Percentiles rank a stretch among this genome's conserved stretches.
Conservation (phyloP, 2,888 invertebrate species). For the Ferdinandea cuprea region DNA sequence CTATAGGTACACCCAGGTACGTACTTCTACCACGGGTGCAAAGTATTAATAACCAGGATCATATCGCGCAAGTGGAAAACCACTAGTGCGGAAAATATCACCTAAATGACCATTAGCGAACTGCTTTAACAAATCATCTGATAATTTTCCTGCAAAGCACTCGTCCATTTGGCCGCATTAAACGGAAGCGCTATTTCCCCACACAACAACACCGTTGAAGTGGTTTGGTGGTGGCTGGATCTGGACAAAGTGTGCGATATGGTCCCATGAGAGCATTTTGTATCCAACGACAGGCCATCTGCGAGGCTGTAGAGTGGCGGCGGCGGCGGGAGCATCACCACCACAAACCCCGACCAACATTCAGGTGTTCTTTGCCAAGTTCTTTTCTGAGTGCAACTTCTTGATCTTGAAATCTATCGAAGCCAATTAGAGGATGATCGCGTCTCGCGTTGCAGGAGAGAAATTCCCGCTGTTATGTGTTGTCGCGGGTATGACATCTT, state of each 20-base stretch:
- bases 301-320: conserved; percentile 26
- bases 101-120: conserved; percentile 80
- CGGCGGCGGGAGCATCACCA: too few species aligned
- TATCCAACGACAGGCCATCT: conserved; percentile 42
- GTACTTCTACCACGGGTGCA: conserved; percentile 43
- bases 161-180: conserved; percentile 39
- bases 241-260: conserved; percentile 65
- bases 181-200: conserved; percentile 24
- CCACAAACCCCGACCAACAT: too few species aligned
- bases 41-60: conserved; percentile 71
- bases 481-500: conserved; percentile 72
- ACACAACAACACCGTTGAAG: conserved; percentile 14
- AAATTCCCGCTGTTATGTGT: conserved; percentile 63
- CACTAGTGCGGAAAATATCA: conserved; percentile 78
- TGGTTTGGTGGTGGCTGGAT: not conserved
- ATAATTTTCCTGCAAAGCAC: conserved; percentile 68
- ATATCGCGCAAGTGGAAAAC: conserved; percentile 58
- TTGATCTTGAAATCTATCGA: conserved; percentile 66
- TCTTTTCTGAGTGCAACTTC: conserved; percentile 10
- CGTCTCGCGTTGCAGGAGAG: conserved; percentile 35
- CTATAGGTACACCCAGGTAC: not conserved
- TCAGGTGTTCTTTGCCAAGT: conserved; percentile 67
- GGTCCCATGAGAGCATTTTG: conserved; percentile 56
- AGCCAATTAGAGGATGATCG: conserved; percentile 70
- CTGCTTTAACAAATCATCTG: conserved; percentile 74